Base-by-base conservation (phyloP, 1,140 invertebrate species). In the Planococcus citri region DNA sequence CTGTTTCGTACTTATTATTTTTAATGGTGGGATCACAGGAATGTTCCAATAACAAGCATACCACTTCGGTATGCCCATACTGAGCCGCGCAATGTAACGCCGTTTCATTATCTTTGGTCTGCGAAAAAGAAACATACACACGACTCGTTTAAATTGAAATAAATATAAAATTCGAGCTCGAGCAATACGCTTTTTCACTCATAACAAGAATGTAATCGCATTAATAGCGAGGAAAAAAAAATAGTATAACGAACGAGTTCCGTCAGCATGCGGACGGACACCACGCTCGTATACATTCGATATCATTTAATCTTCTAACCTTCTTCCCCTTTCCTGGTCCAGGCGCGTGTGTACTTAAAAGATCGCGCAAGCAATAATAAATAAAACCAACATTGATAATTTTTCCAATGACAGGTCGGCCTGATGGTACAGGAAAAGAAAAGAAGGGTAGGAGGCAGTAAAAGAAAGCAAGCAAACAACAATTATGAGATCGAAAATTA, bases 41-140 rank as follows among this genome's bases (percentile, higher is more conserved):
- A 74, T 90, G 85, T 73, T 93, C 84, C 69, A 98, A 80, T 72
- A 98, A 83, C 75, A 94, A 85, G 33, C 85, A 84, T 64, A 97
- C 89, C n/a, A 95, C 92, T 70, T 86, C 85, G 68, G 88, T 89
- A 78, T 96, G 92, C 9, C 95, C 95, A 79, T 95, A 95, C 78
- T 98, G 94, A 68, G 94, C 89, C 0, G 95, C 94, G 77, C 90
- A 93, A 76, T 97, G 92, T 72, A 98, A 81, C 14, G 95, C 89
- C 24, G 95, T 96, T 79, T 98, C 95, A 74, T 92, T 89, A 78
- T 94, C 91, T 75, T 89, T 86, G 68, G 95, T 97, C 90, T 95
- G 83, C 38, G 82, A 83, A 25, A 72, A 37, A 38, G 37, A 57
- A 70, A 68, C 71, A 58, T 38, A 72, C 72, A 72, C 1, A 38